Conservation (phyloP, 1,140 invertebrate genomes). For the Pomacea maculata region DNA sequence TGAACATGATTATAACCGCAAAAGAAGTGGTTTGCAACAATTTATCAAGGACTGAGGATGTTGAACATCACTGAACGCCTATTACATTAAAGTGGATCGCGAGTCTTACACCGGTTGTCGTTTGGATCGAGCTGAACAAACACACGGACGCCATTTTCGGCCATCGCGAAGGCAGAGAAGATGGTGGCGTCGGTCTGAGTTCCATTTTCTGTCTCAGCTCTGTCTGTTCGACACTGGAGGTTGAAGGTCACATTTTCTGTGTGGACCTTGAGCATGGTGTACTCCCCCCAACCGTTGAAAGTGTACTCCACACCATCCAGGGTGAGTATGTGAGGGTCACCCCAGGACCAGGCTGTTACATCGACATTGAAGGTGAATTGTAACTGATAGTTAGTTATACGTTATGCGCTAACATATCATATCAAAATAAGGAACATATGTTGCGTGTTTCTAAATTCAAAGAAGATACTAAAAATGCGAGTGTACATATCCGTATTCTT, state of each 20-base stretch:
- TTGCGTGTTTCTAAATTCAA: too few relatives aligned
- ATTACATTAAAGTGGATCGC: too few relatives aligned
- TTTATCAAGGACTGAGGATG: too few relatives aligned
- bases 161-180: conserved; percentile 37
- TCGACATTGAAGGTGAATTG: neutral
- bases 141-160: conserved; percentile 9
- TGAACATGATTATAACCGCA: too few relatives aligned
- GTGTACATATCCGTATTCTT: too few relatives aligned
- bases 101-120: too few relatives aligned
- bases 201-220: conserved; percentile 15
- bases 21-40: too few relatives aligned
- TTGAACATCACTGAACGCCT: too few relatives aligned
- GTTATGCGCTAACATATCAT: too few relatives aligned
- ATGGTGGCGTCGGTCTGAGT: conserved; percentile 27
- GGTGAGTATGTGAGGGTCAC: conserved; percentile 55
- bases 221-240: conserved; percentile 32
- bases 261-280: neutral
- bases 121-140: conserved; percentile 1
- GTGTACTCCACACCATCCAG: conserved; percentile 48
- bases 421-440: too few relatives aligned
- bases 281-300: conserved; percentile 44
- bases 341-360: conserved; percentile 34
- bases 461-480: too few relatives aligned
- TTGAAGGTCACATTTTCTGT: neutral
- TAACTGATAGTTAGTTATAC: too few relatives aligned